phyloP scores from a whole-genome alignment of 2,888 invertebrate genomes.

The Sinhomidia bicolor region DNA sequence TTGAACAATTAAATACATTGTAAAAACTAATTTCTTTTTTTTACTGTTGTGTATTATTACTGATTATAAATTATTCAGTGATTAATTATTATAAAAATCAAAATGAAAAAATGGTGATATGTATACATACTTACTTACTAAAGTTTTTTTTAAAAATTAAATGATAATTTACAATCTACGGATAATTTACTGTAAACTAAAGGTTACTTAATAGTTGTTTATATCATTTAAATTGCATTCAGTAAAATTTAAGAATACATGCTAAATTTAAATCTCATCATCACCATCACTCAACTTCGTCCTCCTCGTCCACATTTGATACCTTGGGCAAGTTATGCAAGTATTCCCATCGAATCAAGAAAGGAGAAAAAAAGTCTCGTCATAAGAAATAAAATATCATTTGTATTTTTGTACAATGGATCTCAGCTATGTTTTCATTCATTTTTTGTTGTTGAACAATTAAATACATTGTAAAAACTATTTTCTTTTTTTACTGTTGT shows the following conservation, averaged over 20 bases:
- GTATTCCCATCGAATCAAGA: constrained; percentile 85
- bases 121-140: constrained; percentile 7
- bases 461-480: too few species aligned
- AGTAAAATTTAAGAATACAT: too few species aligned
- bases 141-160: too few species aligned
- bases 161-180: too few species aligned
- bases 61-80: neutral
- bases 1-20: neutral
- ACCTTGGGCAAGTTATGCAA: constrained; percentile 84
- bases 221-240: too few species aligned
- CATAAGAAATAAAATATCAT: constrained; percentile 86
- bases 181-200: too few species aligned
- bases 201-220: neutral
- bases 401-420: neutral
- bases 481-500: too few species aligned
- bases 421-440: constrained; percentile 13
- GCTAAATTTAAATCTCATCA: neutral
- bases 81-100: neutral
- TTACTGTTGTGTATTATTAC: neutral
- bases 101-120: constrained; percentile 8
- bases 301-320: constrained; percentile 81
- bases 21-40: neutral
- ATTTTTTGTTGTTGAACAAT: too few species aligned
- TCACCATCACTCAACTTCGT: constrained; percentile 34
- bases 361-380: constrained; percentile 91